Evolutionary conservation across 2,113 vertebrate species (phyloP).

Genomic region (Bos taurus): ARS-UCD2.0 NC_037356.1:11622501-11623000

Average conservation of each 20-base stretch:
- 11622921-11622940: not conserved
- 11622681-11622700: not conserved
- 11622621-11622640: not conserved
- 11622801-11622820: not conserved
- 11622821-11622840: not conserved
- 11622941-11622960: not conserved
- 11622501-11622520: not conserved
- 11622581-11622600: not conserved
- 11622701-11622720: not conserved
- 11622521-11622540: not conserved
- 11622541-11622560: not conserved
- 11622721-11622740: not conserved
- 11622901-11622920: not conserved
- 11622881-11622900: not conserved
- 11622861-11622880: not conserved
- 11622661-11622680: not conserved
- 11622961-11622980: not conserved
- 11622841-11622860: not conserved
- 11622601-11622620: not conserved
- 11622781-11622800: not conserved
- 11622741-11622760: not conserved
- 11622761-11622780: not conserved
- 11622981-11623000: not conserved
- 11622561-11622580: not conserved
- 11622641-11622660: not conserved